A percentile compares a stretch with the other conserved stretches of the same genome.
These are phyloP conservation scores for Tetrapedia diversipes DNA, from an alignment of 2,888 invertebrate genomes.

Conservation along the genomic window DNA sequence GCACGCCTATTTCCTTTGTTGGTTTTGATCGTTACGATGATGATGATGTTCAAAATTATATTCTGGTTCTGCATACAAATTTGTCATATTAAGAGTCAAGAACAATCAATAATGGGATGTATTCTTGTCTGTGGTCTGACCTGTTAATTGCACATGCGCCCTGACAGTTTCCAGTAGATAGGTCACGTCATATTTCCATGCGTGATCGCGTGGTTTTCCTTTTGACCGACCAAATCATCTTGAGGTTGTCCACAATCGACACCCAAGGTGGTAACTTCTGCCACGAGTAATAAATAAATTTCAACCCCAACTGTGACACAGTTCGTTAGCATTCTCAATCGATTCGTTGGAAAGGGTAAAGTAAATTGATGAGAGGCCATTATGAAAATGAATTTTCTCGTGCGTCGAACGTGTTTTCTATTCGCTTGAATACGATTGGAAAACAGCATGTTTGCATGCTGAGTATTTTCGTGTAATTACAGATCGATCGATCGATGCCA, in stretches of 20 bases:
- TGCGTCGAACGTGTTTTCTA: neutral
- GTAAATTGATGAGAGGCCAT: neutral
- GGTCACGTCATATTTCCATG: constrained; percentile 48
- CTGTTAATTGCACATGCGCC: constrained; percentile 53
- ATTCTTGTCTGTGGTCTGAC: constrained; percentile 20
- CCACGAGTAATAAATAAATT: too few relatives aligned
- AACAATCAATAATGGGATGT: constrained; percentile 30
- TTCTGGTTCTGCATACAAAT: neutral
- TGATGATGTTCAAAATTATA: neutral
- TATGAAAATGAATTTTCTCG: neutral
- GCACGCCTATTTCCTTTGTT: too few relatives aligned
- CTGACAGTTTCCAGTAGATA: constrained; percentile 19
- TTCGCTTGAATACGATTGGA: neutral
- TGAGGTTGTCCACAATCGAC: constrained; percentile 20
- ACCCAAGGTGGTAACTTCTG: neutral
- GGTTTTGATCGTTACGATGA: too few relatives aligned
- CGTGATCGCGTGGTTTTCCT: neutral
- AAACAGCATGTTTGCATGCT: too few relatives aligned
- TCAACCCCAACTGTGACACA: too few relatives aligned
- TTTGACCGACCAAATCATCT: constrained; percentile 39
- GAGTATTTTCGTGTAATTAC: too few relatives aligned
- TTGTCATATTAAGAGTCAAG: constrained; percentile 9
- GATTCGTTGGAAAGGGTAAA: neutral
- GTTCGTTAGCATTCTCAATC: too few relatives aligned
- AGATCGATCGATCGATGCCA: too few relatives aligned